These are phyloP conservation scores for Urosaurus nigricauda DNA, from an alignment of 2,797 vertebrate genomes.

Conservation along the genomic window DNA sequence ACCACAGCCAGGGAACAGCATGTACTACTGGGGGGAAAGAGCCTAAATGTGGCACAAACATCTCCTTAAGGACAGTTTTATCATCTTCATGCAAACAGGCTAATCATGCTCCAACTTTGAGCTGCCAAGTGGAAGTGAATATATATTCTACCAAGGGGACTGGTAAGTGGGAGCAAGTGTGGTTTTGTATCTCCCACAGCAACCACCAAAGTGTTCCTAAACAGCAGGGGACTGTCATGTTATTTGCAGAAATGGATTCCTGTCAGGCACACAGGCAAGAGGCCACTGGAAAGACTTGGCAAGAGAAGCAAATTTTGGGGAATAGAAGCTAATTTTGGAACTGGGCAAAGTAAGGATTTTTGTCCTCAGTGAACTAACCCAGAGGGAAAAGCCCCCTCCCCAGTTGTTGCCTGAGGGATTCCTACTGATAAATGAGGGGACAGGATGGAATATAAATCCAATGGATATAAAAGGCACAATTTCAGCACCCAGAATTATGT, in stretches of 20 bases:
- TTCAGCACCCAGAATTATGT: not conserved
- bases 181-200: slow-evolving; percentile 5
- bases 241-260: not conserved
- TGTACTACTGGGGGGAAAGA: slow-evolving; percentile 1
- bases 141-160: slow-evolving; percentile 16
- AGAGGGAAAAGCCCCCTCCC: not conserved
- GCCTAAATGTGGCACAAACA: not conserved
- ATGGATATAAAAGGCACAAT: not conserved
- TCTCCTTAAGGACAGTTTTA: slow-evolving; percentile 28
- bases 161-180: not conserved
- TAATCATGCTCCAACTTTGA: slow-evolving; percentile 6
- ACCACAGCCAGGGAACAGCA: not conserved
- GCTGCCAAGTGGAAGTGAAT: slow-evolving; percentile 24
- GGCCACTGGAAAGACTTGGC: not conserved
- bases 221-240: not conserved
- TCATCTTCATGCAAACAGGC: slow-evolving; percentile 31
- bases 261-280: not conserved
- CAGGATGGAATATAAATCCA: not conserved
- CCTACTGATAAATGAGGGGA: not conserved
- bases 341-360: not conserved
- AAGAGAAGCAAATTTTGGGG: not conserved
- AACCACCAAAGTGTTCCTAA: not conserved
- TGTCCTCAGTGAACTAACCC: not conserved
- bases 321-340: not conserved
- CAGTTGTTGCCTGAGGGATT: not conserved